Evolutionary conservation across 2,888 invertebrate genomes (phyloP).

Genomic region (Plagiodera versicolora): DNA sequence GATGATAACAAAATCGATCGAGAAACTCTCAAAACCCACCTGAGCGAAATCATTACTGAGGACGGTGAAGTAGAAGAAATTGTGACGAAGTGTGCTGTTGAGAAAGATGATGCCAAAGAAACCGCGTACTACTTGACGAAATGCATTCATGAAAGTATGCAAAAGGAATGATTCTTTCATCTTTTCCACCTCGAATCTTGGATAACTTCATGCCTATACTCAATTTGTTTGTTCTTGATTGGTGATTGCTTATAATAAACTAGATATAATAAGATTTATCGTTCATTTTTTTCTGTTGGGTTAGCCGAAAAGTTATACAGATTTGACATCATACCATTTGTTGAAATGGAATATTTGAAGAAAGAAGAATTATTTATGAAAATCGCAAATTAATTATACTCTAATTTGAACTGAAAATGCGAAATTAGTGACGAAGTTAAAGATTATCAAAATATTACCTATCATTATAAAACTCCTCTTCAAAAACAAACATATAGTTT

Average conservation of each 20-base stretch:
- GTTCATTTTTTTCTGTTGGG: neutral
- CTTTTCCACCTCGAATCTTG: neutral
- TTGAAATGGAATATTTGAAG: too few species aligned
- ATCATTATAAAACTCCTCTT: too few species aligned
- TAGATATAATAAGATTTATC: neutral
- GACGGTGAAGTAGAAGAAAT: neutral
- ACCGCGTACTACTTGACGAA: neutral
- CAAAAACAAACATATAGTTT: too few species aligned
- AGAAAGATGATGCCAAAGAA: conserved; percentile 3
- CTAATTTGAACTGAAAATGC: too few species aligned
- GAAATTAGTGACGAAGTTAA: too few species aligned
- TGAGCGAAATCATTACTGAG: neutral
- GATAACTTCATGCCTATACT: neutral
- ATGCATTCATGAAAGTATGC: neutral
- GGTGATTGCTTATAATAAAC: neutral
- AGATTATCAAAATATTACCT: too few species aligned
- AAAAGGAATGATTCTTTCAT: neutral
- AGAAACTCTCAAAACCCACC: neutral
- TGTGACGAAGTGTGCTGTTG: neutral
- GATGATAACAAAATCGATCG: conserved; percentile 9
- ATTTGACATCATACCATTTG: neutral
- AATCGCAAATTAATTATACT: too few species aligned
- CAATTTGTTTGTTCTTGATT: neutral
- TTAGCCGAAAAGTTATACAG: too few species aligned
- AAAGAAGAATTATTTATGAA: too few species aligned